Evolutionary conservation across 2,797 vertebrate species (phyloP).

Genomic region (Diglossa cyanea): DNA sequence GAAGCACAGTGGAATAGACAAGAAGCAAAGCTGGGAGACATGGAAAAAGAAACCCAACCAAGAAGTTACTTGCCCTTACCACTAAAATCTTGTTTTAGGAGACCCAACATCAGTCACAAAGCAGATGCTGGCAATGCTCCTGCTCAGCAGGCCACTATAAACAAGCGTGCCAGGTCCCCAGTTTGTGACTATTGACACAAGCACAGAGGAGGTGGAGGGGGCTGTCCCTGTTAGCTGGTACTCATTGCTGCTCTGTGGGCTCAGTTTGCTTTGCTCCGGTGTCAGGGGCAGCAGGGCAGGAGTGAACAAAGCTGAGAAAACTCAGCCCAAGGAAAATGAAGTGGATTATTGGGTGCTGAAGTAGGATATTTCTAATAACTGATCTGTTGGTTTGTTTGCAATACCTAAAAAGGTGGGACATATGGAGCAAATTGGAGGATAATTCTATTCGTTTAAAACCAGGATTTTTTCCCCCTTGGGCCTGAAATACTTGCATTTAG

Average conservation of each 20-base stretch:
- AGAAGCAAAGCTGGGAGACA: neutral
- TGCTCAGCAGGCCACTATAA: neutral
- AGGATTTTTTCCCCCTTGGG: neutral
- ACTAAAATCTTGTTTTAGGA: neutral
- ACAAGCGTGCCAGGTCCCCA: neutral
- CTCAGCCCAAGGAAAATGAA: neutral
- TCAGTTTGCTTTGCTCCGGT: neutral
- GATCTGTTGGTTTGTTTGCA: neutral
- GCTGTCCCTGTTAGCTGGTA: neutral
- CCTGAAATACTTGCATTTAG: neutral
- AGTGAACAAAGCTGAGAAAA: neutral
- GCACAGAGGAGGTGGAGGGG: neutral
- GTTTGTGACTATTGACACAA: neutral
- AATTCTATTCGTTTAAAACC: neutral
- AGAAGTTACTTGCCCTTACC: neutral
- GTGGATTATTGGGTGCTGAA: neutral
- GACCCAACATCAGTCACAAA: neutral
- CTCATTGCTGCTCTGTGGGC: fast-evolving
- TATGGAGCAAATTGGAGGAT: neutral
- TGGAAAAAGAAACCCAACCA: neutral
- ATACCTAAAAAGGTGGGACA: neutral
- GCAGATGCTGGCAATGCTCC: neutral
- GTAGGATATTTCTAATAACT: neutral
- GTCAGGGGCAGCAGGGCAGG: neutral
- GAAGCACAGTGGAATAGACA: neutral